phyloP scores from a whole-genome alignment of 2,888 invertebrate species.

The Labia minor region DNA sequence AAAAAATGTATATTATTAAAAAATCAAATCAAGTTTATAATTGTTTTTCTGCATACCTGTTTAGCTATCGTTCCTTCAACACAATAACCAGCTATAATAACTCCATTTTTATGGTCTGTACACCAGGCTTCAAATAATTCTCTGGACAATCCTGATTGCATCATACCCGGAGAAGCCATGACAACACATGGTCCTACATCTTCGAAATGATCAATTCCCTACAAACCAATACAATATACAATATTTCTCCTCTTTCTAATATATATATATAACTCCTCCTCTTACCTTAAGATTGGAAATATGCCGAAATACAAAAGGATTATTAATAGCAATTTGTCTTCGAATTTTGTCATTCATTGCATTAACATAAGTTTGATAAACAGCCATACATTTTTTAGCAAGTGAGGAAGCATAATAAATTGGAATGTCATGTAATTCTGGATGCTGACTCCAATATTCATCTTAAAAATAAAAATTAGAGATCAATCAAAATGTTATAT shows the following conservation, averaged over 20 bases:
- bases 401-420: conserved; percentile 98
- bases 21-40: no score
- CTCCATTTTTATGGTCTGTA: conserved; percentile 94
- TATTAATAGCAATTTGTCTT: conserved; percentile 92
- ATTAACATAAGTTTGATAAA: conserved; percentile 98
- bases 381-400: conserved; percentile 99
- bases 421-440: conserved; percentile 94
- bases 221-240: conserved; percentile 26
- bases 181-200: conserved; percentile 99
- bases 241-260: conserved; percentile 9
- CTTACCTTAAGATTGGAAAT: conserved; percentile 80
- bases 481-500: conserved; percentile 3
- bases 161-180: conserved; percentile 99
- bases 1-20: no score
- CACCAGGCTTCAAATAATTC: conserved; percentile 99
- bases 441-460: conserved; percentile 96
- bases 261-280: conserved; percentile 14
- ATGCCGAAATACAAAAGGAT: conserved; percentile 97
- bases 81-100: conserved; percentile 92
- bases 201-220: conserved; percentile 98
- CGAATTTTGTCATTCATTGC: conserved; percentile 98
- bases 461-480: conserved; percentile 47
- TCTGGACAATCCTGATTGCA: conserved; percentile 94
- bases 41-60: neutral
- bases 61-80: conserved; percentile 85